phyloP scores from a whole-genome alignment of 2,888 invertebrate species.

The Heliconius sara region DNA sequence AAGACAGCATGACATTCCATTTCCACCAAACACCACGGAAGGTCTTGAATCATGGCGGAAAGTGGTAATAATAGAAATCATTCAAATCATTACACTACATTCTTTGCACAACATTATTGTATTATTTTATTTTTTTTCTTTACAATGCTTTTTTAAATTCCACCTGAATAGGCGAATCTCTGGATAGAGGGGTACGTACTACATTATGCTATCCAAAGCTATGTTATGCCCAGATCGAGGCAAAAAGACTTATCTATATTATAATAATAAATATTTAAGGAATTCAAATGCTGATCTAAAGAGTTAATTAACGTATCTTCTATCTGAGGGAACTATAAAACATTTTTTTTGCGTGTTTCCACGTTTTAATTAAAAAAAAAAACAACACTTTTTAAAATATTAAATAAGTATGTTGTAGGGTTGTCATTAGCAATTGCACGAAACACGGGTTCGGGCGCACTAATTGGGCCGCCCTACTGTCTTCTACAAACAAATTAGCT shows the following conservation, averaged over 20 bases:
- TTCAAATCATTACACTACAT: neutral
- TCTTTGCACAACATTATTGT: neutral
- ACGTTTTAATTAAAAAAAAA: neutral
- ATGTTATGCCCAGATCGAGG: neutral
- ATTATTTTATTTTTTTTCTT: too few species aligned
- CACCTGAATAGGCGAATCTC: neutral
- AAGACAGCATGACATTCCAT: neutral
- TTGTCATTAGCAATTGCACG: slow-evolving; percentile 60
- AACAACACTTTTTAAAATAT: slow-evolving; percentile 8
- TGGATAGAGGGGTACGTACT: too few species aligned
- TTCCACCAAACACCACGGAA: neutral
- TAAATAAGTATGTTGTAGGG: slow-evolving; percentile 24
- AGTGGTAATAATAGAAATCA: too few species aligned
- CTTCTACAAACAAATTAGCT: slow-evolving; percentile 73
- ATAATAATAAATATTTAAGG: neutral
- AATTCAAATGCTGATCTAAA: too few species aligned
- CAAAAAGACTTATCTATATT: neutral
- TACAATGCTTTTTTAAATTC: too few species aligned
- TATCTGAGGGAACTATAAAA: neutral
- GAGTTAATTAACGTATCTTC: neutral
- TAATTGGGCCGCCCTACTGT: slow-evolving; percentile 70
- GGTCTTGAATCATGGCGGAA: neutral
- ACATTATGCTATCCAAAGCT: too few species aligned
- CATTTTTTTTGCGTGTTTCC: neutral
- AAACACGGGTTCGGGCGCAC: slow-evolving; percentile 60